Conservation (phyloP, 2,888 invertebrate species). For the Marronus borbonicus region DNA sequence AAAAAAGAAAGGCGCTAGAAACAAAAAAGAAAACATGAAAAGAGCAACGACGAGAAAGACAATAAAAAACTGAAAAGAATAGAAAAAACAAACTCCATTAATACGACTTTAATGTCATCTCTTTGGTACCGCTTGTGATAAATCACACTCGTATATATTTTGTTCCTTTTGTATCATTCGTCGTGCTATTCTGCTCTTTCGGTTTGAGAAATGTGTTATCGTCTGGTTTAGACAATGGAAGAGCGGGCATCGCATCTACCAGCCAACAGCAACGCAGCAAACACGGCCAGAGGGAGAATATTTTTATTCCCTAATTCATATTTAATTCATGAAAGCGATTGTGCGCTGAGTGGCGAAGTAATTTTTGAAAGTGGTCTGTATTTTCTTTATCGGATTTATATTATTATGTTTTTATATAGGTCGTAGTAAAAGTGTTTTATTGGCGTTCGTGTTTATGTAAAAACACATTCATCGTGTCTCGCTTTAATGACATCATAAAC, state of each 20-base stretch:
- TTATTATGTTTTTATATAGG: slow-evolving; percentile 40
- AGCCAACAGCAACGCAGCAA: slow-evolving; percentile 28
- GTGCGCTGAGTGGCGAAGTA: slow-evolving; percentile 43
- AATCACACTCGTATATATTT: slow-evolving; percentile 44
- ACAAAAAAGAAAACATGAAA: slow-evolving; percentile 25
- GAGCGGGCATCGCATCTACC: slow-evolving; percentile 16
- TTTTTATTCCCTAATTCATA: slow-evolving; percentile 48
- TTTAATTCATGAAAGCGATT: slow-evolving; percentile 48
- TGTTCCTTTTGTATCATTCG: slow-evolving; percentile 46
- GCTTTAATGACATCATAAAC: neutral
- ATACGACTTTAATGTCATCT: slow-evolving; percentile 47
- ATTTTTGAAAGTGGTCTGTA: slow-evolving; percentile 46
- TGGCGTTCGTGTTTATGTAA: slow-evolving; percentile 13
- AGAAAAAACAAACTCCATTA: slow-evolving; percentile 47
- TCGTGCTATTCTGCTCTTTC: slow-evolving; percentile 35
- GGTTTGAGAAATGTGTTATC: slow-evolving; percentile 47
- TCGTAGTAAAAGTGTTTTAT: slow-evolving; percentile 40
- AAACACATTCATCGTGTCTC: slow-evolving; percentile 9
- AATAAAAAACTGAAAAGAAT: slow-evolving; percentile 40
- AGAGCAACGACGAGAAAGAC: slow-evolving; percentile 27
- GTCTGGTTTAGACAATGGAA: slow-evolving; percentile 47
- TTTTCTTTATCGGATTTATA: slow-evolving; percentile 48
- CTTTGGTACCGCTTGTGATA: slow-evolving; percentile 46
- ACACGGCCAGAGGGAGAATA: slow-evolving; percentile 20
- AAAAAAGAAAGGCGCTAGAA: neutral